Conservation (phyloP, 1,140 invertebrate genomes). For the Panagrolaimus sp. region DNA sequence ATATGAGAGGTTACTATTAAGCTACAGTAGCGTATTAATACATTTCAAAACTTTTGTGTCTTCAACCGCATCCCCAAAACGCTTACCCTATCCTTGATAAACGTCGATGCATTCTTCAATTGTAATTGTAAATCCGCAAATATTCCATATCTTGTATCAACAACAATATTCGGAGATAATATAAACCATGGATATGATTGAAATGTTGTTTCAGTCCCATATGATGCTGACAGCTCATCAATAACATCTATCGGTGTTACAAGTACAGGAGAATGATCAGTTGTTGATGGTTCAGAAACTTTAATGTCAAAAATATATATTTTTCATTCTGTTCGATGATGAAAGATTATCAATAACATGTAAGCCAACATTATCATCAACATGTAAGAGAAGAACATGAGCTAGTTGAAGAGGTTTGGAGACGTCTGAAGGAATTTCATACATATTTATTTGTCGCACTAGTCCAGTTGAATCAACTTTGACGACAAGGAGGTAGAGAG, state of each 20-base stretch:
- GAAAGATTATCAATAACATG: conserved; percentile 32
- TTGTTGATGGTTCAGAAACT: background rate
- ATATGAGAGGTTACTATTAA: too few species aligned
- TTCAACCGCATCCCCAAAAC: too few species aligned
- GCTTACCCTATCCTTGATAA: background rate
- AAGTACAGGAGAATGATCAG: background rate
- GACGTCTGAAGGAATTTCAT: conserved; percentile 3
- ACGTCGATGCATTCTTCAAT: background rate
- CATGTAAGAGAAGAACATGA: background rate
- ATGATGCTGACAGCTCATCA: background rate
- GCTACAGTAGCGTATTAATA: too few species aligned
- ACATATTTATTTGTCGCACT: conserved; percentile 23
- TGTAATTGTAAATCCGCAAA: background rate
- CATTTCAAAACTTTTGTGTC: too few species aligned
- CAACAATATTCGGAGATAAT: background rate
- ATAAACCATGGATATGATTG: background rate
- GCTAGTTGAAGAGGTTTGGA: conserved; percentile 14
- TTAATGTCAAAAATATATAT: conserved; percentile 34
- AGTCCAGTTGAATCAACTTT: conserved; percentile 1
- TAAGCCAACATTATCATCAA: conserved; percentile 22
- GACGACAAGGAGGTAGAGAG: conserved; percentile 19
- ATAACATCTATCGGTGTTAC: background rate
- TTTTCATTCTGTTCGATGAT: conserved; percentile 9
- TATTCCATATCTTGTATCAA: background rate
- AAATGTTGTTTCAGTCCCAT: too few species aligned